A percentile compares a stretch with the other conserved stretches of the same genome.
These are phyloP conservation scores for Triplophysa dalaica DNA, from an alignment of 2,113 vertebrate genomes.

Conservation along the genomic window DNA sequence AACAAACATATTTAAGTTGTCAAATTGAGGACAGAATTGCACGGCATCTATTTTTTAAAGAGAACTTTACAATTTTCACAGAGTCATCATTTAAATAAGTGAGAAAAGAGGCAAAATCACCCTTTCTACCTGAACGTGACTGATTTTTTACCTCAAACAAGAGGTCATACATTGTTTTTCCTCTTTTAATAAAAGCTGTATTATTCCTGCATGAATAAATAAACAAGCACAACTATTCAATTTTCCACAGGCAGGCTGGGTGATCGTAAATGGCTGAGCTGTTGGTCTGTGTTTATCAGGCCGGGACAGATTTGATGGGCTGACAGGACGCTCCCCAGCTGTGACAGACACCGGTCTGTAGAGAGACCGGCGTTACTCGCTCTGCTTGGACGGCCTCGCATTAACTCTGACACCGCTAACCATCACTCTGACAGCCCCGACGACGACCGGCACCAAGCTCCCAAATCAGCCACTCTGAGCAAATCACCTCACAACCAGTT, in stretches of 20 bases:
- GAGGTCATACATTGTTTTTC: conserved; percentile 71
- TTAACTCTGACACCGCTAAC: conserved; percentile 68
- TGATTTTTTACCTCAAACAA: conserved; percentile 72
- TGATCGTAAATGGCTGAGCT: conserved; percentile 67
- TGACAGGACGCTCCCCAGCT: conserved; percentile 61
- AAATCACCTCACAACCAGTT: conserved; percentile 50
- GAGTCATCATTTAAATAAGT: conserved; percentile 40
- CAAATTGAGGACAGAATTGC: too few relatives aligned
- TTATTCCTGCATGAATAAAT: conserved; percentile 75
- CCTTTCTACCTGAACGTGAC: conserved; percentile 56
- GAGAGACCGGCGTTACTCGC: conserved; percentile 57
- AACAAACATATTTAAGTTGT: too few relatives aligned
- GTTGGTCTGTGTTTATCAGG: conserved; percentile 72
- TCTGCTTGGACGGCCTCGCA: conserved; percentile 61
- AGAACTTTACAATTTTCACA: too few relatives aligned
- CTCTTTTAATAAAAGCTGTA: conserved; percentile 70
- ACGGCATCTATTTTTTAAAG: too few relatives aligned
- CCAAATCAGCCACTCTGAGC: conserved; percentile 62
- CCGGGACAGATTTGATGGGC: conserved; percentile 70
- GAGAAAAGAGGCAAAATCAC: conserved; percentile 60
- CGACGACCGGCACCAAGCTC: conserved; percentile 57
- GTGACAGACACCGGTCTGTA: conserved; percentile 65
- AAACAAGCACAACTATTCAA: conserved; percentile 53
- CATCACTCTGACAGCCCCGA: conserved; percentile 71
- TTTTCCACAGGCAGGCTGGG: conserved; percentile 3